Conservation (phyloP, 2,888 invertebrate species). For the Oegoconia quadripuncta region DNA sequence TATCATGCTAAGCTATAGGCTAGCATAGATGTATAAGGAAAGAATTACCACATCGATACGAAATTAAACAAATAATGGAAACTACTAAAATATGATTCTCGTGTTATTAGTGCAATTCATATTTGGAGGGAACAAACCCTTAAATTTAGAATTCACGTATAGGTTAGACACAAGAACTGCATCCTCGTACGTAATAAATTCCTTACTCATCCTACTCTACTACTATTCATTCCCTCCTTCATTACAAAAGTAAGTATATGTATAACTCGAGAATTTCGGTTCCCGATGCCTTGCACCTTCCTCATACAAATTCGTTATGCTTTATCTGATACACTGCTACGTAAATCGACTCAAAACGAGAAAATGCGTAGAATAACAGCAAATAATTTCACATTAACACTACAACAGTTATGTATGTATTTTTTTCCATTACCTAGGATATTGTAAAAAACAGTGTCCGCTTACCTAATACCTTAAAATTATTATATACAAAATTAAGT, state of each 20-base stretch:
- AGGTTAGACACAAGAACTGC: conserved; percentile 50
- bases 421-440: conserved; percentile 67
- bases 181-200: conserved; percentile 39
- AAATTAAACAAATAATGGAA: conserved; percentile 38
- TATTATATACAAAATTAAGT: conserved; percentile 75
- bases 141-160: conserved; percentile 42
- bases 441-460: conserved; percentile 76
- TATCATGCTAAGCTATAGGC: conserved; percentile 59
- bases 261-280: conserved; percentile 11
- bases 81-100: conserved; percentile 38
- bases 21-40: conserved; percentile 47
- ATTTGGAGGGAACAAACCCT: conserved; percentile 53
- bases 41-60: conserved; percentile 40
- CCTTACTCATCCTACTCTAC: conserved; percentile 47
- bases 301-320: too few species aligned
- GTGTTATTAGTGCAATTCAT: conserved; percentile 37
- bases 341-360: conserved; percentile 32
- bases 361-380: conserved; percentile 55
- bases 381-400: conserved; percentile 62
- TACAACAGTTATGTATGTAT: conserved; percentile 73
- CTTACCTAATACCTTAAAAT: conserved; percentile 66
- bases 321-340: conserved; percentile 38
- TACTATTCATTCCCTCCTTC: conserved; percentile 48
- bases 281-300: too few species aligned
- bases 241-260: conserved; percentile 30